These are phyloP conservation scores for Micromesistius poutassou DNA, from an alignment of 2,797 vertebrate species.

Conservation along the genomic window DNA sequence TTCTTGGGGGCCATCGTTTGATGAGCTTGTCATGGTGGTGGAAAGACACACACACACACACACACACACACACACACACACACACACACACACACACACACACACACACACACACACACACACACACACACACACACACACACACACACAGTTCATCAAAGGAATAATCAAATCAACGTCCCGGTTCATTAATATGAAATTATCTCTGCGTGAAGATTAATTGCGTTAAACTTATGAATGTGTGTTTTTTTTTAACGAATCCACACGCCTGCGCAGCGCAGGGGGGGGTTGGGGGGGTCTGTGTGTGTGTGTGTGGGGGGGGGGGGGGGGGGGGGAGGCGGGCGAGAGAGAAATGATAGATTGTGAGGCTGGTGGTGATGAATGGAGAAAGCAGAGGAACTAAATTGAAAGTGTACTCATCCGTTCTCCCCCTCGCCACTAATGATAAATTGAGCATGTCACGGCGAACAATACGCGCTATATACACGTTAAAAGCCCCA, in stretches of 20 bases:
- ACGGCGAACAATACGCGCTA: constrained; percentile 88
- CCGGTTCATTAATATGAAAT: constrained; percentile 94
- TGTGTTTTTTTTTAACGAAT: constrained; percentile 82
- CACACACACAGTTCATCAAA: constrained; percentile 77
- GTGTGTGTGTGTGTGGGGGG: background rate
- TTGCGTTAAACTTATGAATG: constrained; percentile 93
- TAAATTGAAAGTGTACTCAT: constrained; percentile 99
- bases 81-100: background rate
- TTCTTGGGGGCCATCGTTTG: constrained; percentile 60
- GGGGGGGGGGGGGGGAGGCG: background rate
- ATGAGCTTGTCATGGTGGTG: constrained; percentile 65
- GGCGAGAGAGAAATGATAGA: background rate
- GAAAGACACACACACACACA: background rate
- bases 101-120: background rate
- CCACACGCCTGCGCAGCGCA: constrained; percentile 20
- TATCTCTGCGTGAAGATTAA: constrained; percentile 95
- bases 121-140: background rate
- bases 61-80: constrained; percentile 6
- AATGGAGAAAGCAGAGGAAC: constrained; percentile 97
- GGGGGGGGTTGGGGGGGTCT: background rate
- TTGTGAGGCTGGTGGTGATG: constrained; percentile 74
- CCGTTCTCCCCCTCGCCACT: constrained; percentile 94
- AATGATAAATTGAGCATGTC: constrained; percentile 99
- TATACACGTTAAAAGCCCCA: constrained; percentile 71
- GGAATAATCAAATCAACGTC: constrained; percentile 76